These are phyloP conservation scores for Nymphalis urticae DNA, from an alignment of 2,888 invertebrate genomes.

Conservation along the genomic window DNA sequence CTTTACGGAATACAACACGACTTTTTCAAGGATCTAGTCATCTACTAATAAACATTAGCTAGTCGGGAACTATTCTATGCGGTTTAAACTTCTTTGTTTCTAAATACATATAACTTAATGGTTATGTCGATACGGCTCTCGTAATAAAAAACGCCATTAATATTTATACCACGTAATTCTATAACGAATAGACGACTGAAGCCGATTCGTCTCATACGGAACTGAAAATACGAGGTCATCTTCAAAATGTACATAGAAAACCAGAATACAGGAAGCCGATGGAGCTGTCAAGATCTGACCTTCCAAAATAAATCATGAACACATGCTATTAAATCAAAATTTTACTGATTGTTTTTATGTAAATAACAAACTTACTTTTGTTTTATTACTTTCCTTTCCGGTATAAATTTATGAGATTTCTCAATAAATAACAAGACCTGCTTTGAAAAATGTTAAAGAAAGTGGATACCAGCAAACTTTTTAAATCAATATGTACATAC, in stretches of 20 bases:
- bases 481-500: constrained; percentile 1
- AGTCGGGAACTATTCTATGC: constrained; percentile 23
- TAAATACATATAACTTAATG: not conserved
- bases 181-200: constrained; percentile 21
- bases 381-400: constrained; percentile 2
- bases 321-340: not conserved
- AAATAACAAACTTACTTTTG: constrained; percentile 8
- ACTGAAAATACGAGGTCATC: constrained; percentile 49
- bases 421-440: constrained; percentile 26
- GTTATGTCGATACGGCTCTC: constrained; percentile 3
- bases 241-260: constrained; percentile 52
- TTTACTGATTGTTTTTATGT: not conserved
- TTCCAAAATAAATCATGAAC: constrained; percentile 51
- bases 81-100: constrained; percentile 14
- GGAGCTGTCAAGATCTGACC: constrained; percentile 49
- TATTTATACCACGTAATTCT: constrained; percentile 26
- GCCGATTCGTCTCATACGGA: constrained; percentile 42
- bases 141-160: constrained; percentile 21
- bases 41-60: constrained; percentile 33
- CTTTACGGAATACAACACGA: constrained; percentile 64
- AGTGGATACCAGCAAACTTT: constrained; percentile 45
- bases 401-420: constrained; percentile 1
- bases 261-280: constrained; percentile 58
- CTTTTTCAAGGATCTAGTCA: constrained; percentile 59
- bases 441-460: constrained; percentile 42